Base-by-base conservation (phyloP, 1,140 invertebrate genomes). In the Melanaphis sacchari region DNA sequence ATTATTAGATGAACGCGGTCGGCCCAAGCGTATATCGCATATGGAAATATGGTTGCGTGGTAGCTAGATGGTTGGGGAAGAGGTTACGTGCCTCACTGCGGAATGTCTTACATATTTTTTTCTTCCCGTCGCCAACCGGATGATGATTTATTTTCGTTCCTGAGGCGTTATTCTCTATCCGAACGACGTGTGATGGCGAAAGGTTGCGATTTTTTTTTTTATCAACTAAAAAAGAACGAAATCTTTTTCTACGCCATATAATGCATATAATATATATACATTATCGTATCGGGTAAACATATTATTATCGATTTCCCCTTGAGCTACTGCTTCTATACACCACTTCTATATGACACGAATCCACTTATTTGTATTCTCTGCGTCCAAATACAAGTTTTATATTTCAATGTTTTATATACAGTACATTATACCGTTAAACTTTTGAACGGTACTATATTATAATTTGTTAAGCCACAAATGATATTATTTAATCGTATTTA, bases 91-190 rank as follows among this genome's bases (percentile, higher is more conserved):
- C 59, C 59, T 76, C 59, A n/a, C 59, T n/a, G 15, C 15, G 59
- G 59, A 76, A 76, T 76, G 59, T 76, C 59, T 76, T 76, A 76
- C 59, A 76, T 76, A 76, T 76, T 76, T n/a, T 76, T 76, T 76
- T 76, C 59, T 18, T 76, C 59, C 59, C 59, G 59, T 76, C 31
- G 59, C 59, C 31, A n/a, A 21, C 59, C 59, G 24, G 59, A 76
- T 76, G 59, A 76, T 76, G 59, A 76, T 76, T 76, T 76, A 76
- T 76, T 76, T 76, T 76, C 31, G 59, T 76, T 76, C 59, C 59
- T 4, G 59, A 36, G 59, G 59, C 59, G 59, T 76, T 76, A 76
- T 76, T 76, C 59, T 76, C 59, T n/a, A 76, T 76, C 31, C 11
- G 59, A n/a, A n/a, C 59, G n/a, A 76, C 59, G 59, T 76, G n/a